phyloP scores from a whole-genome alignment of 2,113 vertebrate species.

The Speoplatyrhinus poulsoni region DNA sequence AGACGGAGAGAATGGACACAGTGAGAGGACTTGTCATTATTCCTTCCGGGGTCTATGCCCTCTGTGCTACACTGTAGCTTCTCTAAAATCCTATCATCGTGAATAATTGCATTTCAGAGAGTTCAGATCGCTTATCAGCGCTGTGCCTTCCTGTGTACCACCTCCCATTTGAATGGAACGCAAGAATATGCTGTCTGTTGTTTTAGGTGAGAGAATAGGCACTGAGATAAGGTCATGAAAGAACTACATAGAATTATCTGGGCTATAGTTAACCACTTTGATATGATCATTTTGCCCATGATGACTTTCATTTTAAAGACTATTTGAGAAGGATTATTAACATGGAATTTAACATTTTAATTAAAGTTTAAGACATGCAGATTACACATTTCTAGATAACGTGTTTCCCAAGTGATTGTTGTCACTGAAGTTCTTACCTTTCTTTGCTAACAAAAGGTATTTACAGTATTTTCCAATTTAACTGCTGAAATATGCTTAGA shows the following conservation, averaged over 20 bases:
- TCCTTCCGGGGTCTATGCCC: constrained; percentile 1
- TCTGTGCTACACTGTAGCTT: not conserved
- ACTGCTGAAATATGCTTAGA: not conserved
- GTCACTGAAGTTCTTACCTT: not conserved
- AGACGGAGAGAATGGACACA: not conserved
- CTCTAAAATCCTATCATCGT: constrained; percentile 15
- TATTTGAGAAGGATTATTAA: constrained; percentile 33
- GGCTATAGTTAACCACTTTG: not conserved
- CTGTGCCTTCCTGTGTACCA: not conserved
- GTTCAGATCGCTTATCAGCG: constrained; percentile 10
- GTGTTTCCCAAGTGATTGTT: not conserved
- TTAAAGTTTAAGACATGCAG: constrained; percentile 23
- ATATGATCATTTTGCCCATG: constrained; percentile 23
- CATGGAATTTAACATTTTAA: constrained; percentile 19
- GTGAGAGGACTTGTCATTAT: constrained; percentile 2
- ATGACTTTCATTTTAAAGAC: constrained; percentile 32
- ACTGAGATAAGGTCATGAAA: constrained; percentile 8
- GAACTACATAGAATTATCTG: constrained; percentile 17
- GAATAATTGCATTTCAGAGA: constrained; percentile 14
- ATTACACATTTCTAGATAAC: constrained; percentile 5
- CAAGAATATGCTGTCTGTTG: not conserved
- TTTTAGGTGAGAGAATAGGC: constrained; percentile 8
- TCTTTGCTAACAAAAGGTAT: not conserved
- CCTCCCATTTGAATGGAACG: not conserved
- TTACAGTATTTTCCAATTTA: constrained; percentile 14